Percentiles rank a stretch among this genome's conserved stretches.
Conservation (phyloP, 1,140 invertebrate genomes). For the Chrysomallon squamiferum region DNA sequence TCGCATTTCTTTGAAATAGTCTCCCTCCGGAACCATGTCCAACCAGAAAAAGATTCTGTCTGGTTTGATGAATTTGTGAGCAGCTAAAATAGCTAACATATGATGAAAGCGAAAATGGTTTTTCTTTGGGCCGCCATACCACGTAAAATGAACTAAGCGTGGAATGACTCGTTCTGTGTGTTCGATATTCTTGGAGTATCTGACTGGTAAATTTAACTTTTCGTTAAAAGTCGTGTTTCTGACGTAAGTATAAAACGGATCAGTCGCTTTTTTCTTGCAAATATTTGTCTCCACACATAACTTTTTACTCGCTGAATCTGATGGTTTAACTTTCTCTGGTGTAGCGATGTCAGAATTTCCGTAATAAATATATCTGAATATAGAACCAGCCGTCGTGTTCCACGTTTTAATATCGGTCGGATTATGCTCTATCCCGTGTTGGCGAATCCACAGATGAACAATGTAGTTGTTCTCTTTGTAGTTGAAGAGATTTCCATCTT, state of each 20-base stretch:
- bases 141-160: neutral
- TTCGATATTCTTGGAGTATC: neutral
- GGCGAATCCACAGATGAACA: neutral
- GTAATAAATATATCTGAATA: neutral
- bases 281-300: neutral
- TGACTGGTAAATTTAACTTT: neutral
- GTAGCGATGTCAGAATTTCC: neutral
- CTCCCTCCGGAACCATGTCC: neutral
- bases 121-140: neutral
- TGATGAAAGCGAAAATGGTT: conserved; percentile 2
- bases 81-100: neutral
- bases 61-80: conserved; percentile 3
- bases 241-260: neutral
- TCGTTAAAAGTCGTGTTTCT: neutral
- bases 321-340: too few species aligned
- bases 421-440: neutral
- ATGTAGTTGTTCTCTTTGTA: neutral
- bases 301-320: neutral
- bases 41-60: neutral
- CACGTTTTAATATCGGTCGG: neutral
- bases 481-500: neutral
- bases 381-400: neutral
- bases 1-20: neutral
- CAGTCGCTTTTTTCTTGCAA: neutral
- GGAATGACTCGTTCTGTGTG: neutral